These are phyloP conservation scores for Cheirogaleus major DNA, from an alignment of 2,797 vertebrate genomes.

Conservation along the genomic window DNA sequence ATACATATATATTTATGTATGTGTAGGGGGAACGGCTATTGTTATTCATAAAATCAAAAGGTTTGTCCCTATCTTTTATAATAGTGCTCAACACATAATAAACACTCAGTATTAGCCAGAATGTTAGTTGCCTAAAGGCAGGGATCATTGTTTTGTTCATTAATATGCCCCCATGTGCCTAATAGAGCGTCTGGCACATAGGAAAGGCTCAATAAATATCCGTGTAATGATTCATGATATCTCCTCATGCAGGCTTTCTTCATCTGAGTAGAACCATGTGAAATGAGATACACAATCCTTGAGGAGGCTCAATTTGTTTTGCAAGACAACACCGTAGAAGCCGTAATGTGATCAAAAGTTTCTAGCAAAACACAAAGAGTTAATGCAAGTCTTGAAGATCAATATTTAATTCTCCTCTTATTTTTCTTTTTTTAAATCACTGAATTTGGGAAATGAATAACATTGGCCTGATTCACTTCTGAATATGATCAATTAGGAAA, in stretches of 20 bases:
- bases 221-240: background rate
- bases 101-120: background rate
- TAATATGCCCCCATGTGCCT: background rate
- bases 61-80: background rate
- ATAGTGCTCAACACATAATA: background rate
- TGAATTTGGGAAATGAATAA: background rate
- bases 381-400: background rate
- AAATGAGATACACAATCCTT: background rate
- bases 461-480: background rate
- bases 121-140: background rate
- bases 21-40: background rate
- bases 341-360: background rate
- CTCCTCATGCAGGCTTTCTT: background rate
- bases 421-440: background rate
- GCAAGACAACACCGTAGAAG: background rate
- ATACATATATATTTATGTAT: background rate
- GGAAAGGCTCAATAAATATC: background rate
- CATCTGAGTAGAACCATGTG: background rate
- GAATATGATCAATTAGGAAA: slow-evolving; percentile 5
- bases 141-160: background rate
- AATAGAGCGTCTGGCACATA: background rate
- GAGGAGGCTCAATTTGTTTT: background rate
- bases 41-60: background rate
- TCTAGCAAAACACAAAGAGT: background rate
- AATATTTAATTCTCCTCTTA: background rate